Conservation (phyloP, 2,113 vertebrate species). For the Odocoileus hemionus region DNA sequence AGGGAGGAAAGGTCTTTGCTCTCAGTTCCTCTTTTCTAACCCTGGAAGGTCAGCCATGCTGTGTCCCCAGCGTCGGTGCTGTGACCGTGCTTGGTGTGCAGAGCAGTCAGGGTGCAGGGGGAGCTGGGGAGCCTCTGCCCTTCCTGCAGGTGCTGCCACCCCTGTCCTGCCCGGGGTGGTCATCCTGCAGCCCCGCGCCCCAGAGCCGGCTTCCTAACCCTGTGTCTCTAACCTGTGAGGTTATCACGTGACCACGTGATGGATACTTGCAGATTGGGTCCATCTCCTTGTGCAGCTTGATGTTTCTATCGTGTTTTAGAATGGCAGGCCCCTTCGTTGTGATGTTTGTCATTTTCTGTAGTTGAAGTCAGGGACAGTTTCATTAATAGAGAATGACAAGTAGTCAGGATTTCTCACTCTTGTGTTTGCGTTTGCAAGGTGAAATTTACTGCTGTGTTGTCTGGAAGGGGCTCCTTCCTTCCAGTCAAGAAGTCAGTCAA, state of each 20-base stretch:
- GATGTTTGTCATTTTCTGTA: background rate
- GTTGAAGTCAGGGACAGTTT: background rate
- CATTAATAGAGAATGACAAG: background rate
- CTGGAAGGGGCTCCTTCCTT: background rate
- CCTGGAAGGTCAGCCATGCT: background rate
- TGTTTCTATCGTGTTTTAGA: background rate
- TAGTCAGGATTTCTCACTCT: background rate
- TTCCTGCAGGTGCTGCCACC: background rate
- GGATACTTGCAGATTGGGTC: background rate
- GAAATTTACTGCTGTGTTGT: background rate
- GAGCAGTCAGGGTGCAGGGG: background rate
- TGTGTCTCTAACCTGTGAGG: fast-evolving
- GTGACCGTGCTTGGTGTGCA: background rate
- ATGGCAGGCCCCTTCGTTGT: background rate
- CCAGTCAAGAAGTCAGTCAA: background rate
- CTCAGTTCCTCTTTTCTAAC: background rate
- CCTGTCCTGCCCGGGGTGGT: fast-evolving
- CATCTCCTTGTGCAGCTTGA: background rate
- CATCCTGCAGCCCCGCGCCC: background rate
- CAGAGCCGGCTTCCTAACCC: fast-evolving
- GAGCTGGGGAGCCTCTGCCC: no score
- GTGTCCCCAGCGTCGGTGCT: fast-evolving
- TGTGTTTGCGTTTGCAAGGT: background rate
- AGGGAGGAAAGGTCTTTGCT: background rate
- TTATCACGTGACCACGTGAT: fast-evolving